Evolutionary conservation across 2,797 vertebrate species (phyloP).

Genomic region (Prionace glauca): DNA sequence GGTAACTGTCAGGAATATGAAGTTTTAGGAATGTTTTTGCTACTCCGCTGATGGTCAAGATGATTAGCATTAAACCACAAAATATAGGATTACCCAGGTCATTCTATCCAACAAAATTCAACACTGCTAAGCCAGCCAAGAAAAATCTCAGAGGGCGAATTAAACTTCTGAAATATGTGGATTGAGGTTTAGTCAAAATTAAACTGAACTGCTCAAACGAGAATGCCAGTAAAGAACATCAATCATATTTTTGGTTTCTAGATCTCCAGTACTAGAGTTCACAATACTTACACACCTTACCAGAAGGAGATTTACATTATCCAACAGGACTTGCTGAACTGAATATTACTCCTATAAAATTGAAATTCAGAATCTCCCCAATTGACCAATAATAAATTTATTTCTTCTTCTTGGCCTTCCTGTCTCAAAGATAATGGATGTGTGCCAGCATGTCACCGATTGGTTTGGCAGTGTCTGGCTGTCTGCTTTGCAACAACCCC

Average conservation of each 20-base stretch:
- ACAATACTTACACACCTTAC: not conserved
- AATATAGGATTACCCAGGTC: not conserved
- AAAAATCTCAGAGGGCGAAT: not conserved
- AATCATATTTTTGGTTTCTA: not conserved
- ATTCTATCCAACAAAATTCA: not conserved
- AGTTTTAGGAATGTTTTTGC: not conserved
- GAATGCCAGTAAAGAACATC: not conserved
- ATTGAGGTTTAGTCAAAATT: not conserved
- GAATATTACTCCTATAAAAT: too few relatives aligned
- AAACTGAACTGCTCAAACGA: not conserved
- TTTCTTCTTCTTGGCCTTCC: too few relatives aligned
- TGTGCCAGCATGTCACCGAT: too few relatives aligned
- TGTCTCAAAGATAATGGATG: too few relatives aligned
- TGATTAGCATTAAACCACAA: not conserved
- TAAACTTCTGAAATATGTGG: not conserved
- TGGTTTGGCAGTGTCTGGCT: too few relatives aligned
- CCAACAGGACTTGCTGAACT: too few relatives aligned
- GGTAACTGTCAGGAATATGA: slow-evolving; percentile 55
- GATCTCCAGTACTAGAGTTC: not conserved
- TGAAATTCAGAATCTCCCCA: too few relatives aligned
- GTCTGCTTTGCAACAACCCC: too few relatives aligned
- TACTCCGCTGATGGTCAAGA: not conserved
- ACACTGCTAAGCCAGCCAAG: not conserved
- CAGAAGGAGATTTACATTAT: too few relatives aligned
- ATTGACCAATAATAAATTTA: too few relatives aligned